phyloP scores from a whole-genome alignment of 2,888 invertebrate genomes.

The Notodonta ziczac region DNA sequence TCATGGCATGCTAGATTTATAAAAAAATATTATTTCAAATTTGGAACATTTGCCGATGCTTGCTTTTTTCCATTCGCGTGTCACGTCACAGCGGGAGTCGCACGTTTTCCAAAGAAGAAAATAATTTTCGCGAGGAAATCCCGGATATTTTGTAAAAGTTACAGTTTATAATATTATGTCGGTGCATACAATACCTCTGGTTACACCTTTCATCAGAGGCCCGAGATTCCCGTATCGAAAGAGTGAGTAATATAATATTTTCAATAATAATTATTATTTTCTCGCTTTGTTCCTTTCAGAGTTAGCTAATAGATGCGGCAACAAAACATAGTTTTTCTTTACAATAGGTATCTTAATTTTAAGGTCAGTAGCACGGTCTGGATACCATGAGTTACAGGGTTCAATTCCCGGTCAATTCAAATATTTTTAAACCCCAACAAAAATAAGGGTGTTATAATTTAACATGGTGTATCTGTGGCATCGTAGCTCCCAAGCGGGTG shows the following conservation, averaged over 20 bases:
- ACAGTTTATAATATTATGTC: slow-evolving; percentile 68
- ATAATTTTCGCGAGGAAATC: slow-evolving; percentile 31
- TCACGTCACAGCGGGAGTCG: slow-evolving; percentile 49
- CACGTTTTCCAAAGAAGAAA: slow-evolving; percentile 50
- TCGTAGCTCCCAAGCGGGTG: no score
- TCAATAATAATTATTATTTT: not conserved
- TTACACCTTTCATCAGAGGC: slow-evolving; percentile 79
- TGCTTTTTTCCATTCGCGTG: slow-evolving; percentile 64
- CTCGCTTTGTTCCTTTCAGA: not conserved
- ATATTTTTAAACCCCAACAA: no score
- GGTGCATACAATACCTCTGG: slow-evolving; percentile 78
- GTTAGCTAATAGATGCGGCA: not conserved
- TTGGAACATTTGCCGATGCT: slow-evolving; percentile 68
- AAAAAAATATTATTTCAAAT: slow-evolving; percentile 50
- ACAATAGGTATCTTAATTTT: not conserved
- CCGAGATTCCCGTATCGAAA: slow-evolving; percentile 81
- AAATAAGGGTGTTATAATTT: no score
- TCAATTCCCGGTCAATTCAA: not conserved
- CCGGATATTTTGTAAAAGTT: slow-evolving; percentile 25
- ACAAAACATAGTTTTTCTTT: not conserved
- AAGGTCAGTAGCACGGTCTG: no score
- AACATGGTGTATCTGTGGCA: no score
- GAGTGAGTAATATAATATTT: slow-evolving; percentile 64
- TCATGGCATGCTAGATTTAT: slow-evolving; percentile 51
- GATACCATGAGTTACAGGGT: not conserved